A percentile compares a stretch with the other conserved stretches of the same genome.
These are phyloP conservation scores for Orthosia gothica DNA, from an alignment of 2,888 invertebrate genomes.

Conservation along the genomic window DNA sequence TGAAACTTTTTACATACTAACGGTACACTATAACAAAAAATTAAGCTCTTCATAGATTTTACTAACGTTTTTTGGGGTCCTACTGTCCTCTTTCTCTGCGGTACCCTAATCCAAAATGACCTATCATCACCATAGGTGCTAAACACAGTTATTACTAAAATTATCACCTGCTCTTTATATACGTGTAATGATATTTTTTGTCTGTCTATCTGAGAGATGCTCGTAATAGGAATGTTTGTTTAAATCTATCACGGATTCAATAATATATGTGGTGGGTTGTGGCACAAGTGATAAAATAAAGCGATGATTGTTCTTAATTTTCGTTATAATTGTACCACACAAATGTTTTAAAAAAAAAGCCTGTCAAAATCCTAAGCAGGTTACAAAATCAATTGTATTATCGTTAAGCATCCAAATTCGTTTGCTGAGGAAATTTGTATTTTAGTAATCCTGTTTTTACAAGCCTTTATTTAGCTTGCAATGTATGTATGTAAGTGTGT, in stretches of 20 bases:
- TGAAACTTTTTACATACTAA: constrained; percentile 29
- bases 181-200: constrained; percentile 83
- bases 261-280: constrained; percentile 38
- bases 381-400: too few relatives aligned
- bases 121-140: constrained; percentile 73
- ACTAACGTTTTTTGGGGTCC: neutral
- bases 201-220: constrained; percentile 55
- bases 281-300: constrained; percentile 59
- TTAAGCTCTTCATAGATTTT: neutral
- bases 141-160: constrained; percentile 82
- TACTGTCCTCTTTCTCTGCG: neutral
- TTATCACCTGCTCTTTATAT: constrained; percentile 79
- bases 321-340: too few relatives aligned
- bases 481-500: too few relatives aligned
- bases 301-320: neutral
- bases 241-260: constrained; percentile 84
- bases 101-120: constrained; percentile 66
- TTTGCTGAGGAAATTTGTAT: too few relatives aligned
- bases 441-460: too few relatives aligned
- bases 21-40: neutral
- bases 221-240: constrained; percentile 87
- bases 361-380: too few relatives aligned
- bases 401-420: too few relatives aligned
- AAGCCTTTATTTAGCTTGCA: too few relatives aligned
- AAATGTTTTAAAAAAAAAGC: too few relatives aligned